Base-by-base conservation (phyloP, 2,888 invertebrate species). In the Epistrophella euchroma region DNA sequence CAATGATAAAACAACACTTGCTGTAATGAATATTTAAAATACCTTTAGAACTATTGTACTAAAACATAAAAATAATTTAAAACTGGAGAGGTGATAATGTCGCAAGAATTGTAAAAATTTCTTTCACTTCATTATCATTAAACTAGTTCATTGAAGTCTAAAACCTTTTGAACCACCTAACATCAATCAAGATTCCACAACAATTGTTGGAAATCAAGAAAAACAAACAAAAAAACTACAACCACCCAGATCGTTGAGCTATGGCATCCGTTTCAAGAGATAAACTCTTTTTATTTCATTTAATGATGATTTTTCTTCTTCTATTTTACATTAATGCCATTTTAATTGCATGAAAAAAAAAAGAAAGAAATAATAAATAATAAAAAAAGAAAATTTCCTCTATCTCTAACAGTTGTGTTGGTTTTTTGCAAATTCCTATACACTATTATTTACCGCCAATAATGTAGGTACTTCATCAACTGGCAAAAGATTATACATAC, bases 271-370 rank as follows among this genome's bases (percentile, higher is more conserved):
- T 35, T 37, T 43, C 25, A 28, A 55, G 47, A 37, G 45, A 64
- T 64, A 72, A 78, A 55, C 11, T 37, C 64, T 79, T 66, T 79
- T 32, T 50, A 22, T 73, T 78, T 32, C 1, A 60, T 66, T 66
- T 47, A 15, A 52, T 56, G 68, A 47, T 37, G 28, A 52, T 40
- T 50, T 58, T 37, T 56, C 22, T 58, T 58, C 43, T 62, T 55
- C 52, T 74, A 17, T 37, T 32, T 15, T 28, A 68, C 17, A 35
- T 68, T 76, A 68, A 76, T 76, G 68, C 37, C 35, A 60, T 60
- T 68, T 80, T 60, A 68, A 74, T 74, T 37, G 52, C 58, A 50
- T 47, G 45, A 28, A 32, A 35, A 35, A 60, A 71, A 11, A 10
- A 19, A 40, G 32, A 64, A 28, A 28, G 25, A 60, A 52, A 17